These are phyloP conservation scores for Melanostoma scalare DNA, from an alignment of 2,888 invertebrate species.

Conservation along the genomic window DNA sequence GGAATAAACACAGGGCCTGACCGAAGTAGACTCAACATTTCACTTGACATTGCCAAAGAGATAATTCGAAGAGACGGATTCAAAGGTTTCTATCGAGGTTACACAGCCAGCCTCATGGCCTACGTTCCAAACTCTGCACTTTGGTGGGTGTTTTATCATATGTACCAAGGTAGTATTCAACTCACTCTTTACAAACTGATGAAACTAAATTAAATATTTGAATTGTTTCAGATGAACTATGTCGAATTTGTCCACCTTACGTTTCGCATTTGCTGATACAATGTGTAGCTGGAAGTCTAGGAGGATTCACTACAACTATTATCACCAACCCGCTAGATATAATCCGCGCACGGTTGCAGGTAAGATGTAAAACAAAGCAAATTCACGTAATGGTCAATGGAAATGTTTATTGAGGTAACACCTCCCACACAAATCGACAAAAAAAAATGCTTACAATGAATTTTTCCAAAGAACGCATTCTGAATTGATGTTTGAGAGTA, in stretches of 20 bases:
- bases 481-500: too few species aligned
- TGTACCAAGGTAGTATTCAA: conserved; percentile 90
- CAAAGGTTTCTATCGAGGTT: conserved; percentile 95
- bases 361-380: conserved; percentile 77
- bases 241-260: conserved; percentile 88
- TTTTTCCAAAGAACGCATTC: too few species aligned
- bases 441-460: too few species aligned
- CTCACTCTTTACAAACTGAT: not conserved
- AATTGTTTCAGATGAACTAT: conserved; percentile 87
- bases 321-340: conserved; percentile 98
- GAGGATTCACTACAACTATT: conserved; percentile 95
- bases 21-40: conserved; percentile 86
- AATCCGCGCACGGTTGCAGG: conserved; percentile 95
- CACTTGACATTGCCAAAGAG: conserved; percentile 88
- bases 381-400: too few species aligned
- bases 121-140: conserved; percentile 98
- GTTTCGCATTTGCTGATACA: conserved; percentile 93
- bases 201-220: not conserved
- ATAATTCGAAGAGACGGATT: conserved; percentile 92
- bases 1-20: conserved; percentile 86
- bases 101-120: conserved; percentile 94
- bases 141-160: conserved; percentile 98
- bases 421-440: too few species aligned
- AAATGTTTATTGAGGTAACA: too few species aligned
- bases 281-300: conserved; percentile 94